A percentile compares a stretch with the other conserved stretches of the same genome.
These are phyloP conservation scores for Seladonia tumulorum DNA, from an alignment of 2,888 invertebrate genomes.

Conservation along the genomic window DNA sequence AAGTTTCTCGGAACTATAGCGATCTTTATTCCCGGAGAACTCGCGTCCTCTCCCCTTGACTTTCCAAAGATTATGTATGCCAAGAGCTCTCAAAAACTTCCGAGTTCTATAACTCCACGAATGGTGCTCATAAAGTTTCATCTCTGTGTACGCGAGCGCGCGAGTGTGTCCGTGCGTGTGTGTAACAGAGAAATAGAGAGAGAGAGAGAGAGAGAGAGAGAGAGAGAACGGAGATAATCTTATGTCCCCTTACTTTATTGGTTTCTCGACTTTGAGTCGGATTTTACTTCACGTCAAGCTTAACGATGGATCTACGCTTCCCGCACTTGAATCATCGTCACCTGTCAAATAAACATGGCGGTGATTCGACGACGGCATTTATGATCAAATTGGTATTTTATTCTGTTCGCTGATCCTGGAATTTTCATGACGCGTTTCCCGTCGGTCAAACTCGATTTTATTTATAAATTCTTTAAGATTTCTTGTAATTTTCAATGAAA, in stretches of 20 bases:
- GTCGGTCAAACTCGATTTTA: neutral
- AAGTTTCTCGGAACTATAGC: neutral
- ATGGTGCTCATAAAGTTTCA: constrained; percentile 50
- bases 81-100: constrained; percentile 45
- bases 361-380: neutral
- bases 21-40: neutral
- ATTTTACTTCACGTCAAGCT: constrained; percentile 1
- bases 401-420: neutral
- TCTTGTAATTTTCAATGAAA: neutral
- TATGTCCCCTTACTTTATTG: constrained; percentile 42
- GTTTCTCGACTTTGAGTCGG: constrained; percentile 32
- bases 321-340: constrained; percentile 3
- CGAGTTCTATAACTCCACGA: constrained; percentile 48
- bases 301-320: constrained; percentile 12
- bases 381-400: neutral
- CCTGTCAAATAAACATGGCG: neutral
- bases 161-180: neutral
- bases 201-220: neutral
- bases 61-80: constrained; percentile 50
- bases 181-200: neutral
- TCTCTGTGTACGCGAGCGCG: neutral
- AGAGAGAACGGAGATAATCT: constrained; percentile 38
- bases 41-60: constrained; percentile 13
- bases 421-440: neutral
- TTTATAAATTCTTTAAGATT: neutral